Percentiles rank a stretch among this genome's conserved stretches.
Evolutionary conservation across 2,888 invertebrate species (phyloP).

Genomic region (Cephus pygmeus): DNA sequence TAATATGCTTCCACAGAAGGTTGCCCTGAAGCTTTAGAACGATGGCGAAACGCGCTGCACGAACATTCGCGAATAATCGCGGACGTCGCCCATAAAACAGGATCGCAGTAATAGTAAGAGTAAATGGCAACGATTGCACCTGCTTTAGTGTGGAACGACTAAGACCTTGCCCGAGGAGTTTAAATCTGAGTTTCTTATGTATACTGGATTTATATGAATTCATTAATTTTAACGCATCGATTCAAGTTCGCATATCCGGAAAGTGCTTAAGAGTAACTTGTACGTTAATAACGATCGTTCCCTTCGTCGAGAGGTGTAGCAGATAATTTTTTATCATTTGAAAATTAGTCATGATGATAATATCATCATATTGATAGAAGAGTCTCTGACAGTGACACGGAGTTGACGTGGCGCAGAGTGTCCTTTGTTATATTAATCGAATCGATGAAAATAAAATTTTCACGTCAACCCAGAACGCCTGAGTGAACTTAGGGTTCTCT

Average conservation of each 20-base stretch:
- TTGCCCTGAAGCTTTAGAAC: neutral
- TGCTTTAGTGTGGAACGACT: neutral
- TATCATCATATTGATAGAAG: neutral
- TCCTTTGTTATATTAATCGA: neutral
- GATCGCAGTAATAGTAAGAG: neutral
- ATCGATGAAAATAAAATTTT: neutral
- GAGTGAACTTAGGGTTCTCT: neutral
- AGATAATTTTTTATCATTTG: neutral
- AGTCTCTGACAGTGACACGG: neutral
- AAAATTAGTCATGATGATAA: neutral
- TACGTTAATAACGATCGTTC: neutral
- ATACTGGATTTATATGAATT: neutral
- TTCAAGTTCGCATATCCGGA: neutral
- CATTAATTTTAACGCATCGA: neutral
- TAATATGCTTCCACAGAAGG: neutral
- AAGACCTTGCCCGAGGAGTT: neutral
- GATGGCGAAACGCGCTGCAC: neutral
- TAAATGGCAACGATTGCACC: neutral
- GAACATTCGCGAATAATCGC: neutral
- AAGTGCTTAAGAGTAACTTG: neutral
- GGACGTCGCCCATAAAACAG: neutral
- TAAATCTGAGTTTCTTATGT: neutral
- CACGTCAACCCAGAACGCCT: neutral
- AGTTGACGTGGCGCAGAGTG: neutral
- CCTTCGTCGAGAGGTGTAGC: neutral